Percentiles rank a stretch among this genome's conserved stretches.
Conservation (phyloP, 2,888 invertebrate genomes). For the Ormyrus rosae region DNA sequence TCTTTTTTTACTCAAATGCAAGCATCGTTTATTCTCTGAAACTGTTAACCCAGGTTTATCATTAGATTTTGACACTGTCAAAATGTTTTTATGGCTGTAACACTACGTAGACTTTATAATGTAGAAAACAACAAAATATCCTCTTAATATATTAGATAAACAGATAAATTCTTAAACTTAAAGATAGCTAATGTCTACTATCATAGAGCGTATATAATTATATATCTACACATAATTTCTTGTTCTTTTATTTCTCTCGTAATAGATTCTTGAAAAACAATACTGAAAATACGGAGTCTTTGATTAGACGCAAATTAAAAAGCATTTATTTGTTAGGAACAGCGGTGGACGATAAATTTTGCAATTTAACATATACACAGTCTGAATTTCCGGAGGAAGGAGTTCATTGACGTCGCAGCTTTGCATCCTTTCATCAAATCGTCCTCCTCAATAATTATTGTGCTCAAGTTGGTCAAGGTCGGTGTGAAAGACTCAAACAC, state of each 20-base stretch:
- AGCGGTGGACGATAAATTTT: conserved; percentile 56
- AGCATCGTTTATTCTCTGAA: background rate
- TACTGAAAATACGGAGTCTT: conserved; percentile 15
- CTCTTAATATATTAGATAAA: conserved; percentile 65
- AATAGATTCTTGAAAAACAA: conserved; percentile 11
- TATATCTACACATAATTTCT: conserved; percentile 25
- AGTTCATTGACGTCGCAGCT: conserved; percentile 4
- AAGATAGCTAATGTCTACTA: conserved; percentile 26
- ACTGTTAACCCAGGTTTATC: conserved; percentile 16
- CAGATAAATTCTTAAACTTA: conserved; percentile 50
- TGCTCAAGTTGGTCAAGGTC: conserved; percentile 49
- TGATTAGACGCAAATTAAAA: conserved; percentile 27
- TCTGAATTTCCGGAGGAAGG: conserved; percentile 20
- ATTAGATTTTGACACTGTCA: conserved; percentile 60
- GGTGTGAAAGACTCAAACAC: conserved; percentile 35
- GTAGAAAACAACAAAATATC: conserved; percentile 69
- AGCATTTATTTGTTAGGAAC: conserved; percentile 59
- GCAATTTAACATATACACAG: conserved; percentile 13
- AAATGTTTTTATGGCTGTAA: conserved; percentile 62
- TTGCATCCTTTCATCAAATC: conserved; percentile 18
- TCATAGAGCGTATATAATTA: conserved; percentile 39
- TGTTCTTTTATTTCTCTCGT: conserved; percentile 17
- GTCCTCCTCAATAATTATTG: conserved; percentile 41
- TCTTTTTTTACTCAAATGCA: background rate
- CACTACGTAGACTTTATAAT: conserved; percentile 73